Conservation (phyloP, 2,113 vertebrate genomes). For the Aptenodytes patagonicus region DNA sequence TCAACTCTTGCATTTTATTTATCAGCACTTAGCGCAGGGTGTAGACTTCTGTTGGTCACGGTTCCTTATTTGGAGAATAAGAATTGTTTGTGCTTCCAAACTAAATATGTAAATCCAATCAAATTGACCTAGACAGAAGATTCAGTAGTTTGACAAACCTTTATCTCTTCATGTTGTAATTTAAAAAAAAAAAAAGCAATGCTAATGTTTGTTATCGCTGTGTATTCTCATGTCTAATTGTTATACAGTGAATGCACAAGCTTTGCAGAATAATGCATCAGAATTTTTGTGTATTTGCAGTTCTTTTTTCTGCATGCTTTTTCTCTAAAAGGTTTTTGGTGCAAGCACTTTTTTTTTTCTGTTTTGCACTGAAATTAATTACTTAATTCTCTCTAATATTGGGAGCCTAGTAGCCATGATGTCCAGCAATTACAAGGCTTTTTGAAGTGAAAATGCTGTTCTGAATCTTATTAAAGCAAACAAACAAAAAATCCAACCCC, state of each 20-base stretch:
- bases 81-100: background rate
- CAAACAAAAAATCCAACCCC: background rate
- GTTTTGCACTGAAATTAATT: background rate
- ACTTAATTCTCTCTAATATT: background rate
- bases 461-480: background rate
- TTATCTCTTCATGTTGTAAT: background rate
- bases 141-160: background rate
- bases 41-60: background rate
- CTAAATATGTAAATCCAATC: background rate
- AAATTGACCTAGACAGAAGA: background rate
- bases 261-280: background rate
- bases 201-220: background rate
- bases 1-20: background rate
- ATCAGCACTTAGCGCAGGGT: fast-evolving
- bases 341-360: background rate
- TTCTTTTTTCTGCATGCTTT: background rate
- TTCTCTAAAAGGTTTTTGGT: background rate
- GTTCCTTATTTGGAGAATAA: background rate
- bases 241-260: background rate
- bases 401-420: background rate
- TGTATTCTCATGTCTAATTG: background rate
- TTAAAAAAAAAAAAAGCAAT: background rate
- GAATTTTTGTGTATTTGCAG: background rate
- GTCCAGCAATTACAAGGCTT: background rate
- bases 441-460: background rate